Evolutionary conservation across 2,888 invertebrate species (phyloP).

Genomic region (Eupithecia exiguata): DNA sequence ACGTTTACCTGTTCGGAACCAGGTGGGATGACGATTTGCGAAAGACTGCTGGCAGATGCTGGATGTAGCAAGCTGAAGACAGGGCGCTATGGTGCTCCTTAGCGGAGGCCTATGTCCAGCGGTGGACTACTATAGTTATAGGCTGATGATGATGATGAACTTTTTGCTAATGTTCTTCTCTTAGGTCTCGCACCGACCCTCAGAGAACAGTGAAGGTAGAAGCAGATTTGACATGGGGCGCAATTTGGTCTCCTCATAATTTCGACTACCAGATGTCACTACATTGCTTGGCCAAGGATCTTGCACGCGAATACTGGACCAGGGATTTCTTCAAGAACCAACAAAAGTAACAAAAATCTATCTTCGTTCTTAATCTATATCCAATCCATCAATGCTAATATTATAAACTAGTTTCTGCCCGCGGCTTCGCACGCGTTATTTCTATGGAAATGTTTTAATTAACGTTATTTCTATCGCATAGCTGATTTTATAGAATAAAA

Average conservation of each 20-base stretch:
- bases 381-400: too few species aligned
- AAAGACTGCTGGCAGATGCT: too few species aligned
- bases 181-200: conserved; percentile 58
- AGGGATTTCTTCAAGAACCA: conserved; percentile 85
- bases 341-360: conserved; percentile 76
- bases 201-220: conserved; percentile 77
- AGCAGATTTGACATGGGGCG: conserved; percentile 84
- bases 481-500: too few species aligned
- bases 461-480: too few species aligned
- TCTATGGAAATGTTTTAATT: not conserved
- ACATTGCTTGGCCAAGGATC: conserved; percentile 83
- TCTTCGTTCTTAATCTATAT: not conserved
- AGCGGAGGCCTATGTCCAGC: too few species aligned
- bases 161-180: not conserved
- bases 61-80: too few species aligned
- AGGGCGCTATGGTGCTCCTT: too few species aligned
- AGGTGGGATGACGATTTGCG: too few species aligned
- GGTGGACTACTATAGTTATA: too few species aligned
- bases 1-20: too few species aligned
- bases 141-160: too few species aligned
- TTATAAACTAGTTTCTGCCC: too few species aligned
- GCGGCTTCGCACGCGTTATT: not conserved
- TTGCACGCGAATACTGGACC: conserved; percentile 88
- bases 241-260: conserved; percentile 85
- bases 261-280: conserved; percentile 87